phyloP scores from a whole-genome alignment of 2,113 vertebrate species.

The Pampusana beccarii region DNA sequence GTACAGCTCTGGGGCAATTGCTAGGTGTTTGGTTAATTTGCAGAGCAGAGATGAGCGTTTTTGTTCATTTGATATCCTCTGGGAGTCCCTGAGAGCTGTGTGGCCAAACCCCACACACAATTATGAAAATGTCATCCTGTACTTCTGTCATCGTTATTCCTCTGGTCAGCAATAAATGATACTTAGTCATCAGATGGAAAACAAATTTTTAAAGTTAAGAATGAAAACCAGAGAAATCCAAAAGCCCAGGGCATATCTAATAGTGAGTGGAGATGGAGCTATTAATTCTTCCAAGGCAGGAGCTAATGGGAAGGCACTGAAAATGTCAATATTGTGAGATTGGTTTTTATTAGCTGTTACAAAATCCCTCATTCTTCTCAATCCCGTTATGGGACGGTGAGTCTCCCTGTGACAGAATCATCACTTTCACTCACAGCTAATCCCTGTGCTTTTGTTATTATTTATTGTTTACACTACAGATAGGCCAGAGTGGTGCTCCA shows the following conservation, averaged over 20 bases:
- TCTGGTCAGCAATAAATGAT: constrained; percentile 11
- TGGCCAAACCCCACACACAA: constrained; percentile 29
- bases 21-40: constrained; percentile 5
- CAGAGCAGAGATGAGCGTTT: not conserved
- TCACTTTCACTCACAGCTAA: constrained; percentile 11
- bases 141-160: not conserved
- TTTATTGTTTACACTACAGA: constrained; percentile 30
- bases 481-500: not conserved
- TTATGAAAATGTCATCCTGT: constrained; percentile 26
- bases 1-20: not conserved
- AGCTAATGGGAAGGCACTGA: constrained; percentile 45
- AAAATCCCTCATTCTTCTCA: constrained; percentile 40
- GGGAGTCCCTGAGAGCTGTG: not conserved
- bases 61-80: not conserved
- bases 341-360: not conserved
- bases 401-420: not conserved
- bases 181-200: constrained; percentile 36
- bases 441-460: not conserved
- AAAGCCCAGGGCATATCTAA: constrained; percentile 14
- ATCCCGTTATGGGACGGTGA: not conserved
- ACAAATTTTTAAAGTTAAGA: constrained; percentile 15
- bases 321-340: not conserved
- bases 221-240: not conserved
- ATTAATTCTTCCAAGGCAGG: constrained; percentile 17
- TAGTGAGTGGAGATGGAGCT: not conserved